Conservation (phyloP, 2,797 vertebrate genomes). For the Otolemur crassicaudatus region DNA sequence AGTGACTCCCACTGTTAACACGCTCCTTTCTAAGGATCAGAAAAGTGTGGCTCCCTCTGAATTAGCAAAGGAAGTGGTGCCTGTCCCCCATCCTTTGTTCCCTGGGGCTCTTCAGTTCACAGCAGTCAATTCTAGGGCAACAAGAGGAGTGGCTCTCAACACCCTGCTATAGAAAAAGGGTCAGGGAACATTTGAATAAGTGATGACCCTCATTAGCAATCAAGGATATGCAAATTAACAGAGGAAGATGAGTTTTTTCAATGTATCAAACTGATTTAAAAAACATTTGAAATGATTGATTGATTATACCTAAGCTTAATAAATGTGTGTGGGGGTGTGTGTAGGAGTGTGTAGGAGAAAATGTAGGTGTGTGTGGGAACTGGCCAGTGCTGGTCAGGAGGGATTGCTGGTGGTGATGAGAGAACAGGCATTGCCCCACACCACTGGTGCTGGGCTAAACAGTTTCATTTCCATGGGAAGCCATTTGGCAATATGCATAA, state of each 20-base stretch:
- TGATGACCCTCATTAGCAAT: not conserved
- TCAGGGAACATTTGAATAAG: not conserved
- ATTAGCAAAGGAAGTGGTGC: not conserved
- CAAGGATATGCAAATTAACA: not conserved
- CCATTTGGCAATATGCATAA: not conserved
- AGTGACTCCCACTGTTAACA: not conserved
- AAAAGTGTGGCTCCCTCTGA: not conserved
- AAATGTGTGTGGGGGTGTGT: not conserved
- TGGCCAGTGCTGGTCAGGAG: not conserved
- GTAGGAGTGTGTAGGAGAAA: not conserved
- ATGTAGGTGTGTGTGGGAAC: not conserved
- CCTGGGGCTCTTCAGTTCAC: not conserved
- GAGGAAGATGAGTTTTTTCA: not conserved
- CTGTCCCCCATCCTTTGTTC: not conserved
- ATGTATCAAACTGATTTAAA: not conserved
- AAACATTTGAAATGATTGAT: not conserved
- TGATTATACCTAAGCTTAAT: not conserved
- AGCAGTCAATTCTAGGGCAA: not conserved
- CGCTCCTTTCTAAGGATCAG: not conserved
- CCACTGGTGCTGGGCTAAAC: not conserved
- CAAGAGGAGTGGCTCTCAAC: not conserved
- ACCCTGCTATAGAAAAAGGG: not conserved
- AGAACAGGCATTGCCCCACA: not conserved
- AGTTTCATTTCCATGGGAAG: not conserved
- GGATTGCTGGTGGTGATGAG: not conserved